A percentile compares a stretch with the other conserved stretches of the same genome.
Evolutionary conservation across 2,888 invertebrate genomes (phyloP).

Genomic region (Endomychus coccineus): DNA sequence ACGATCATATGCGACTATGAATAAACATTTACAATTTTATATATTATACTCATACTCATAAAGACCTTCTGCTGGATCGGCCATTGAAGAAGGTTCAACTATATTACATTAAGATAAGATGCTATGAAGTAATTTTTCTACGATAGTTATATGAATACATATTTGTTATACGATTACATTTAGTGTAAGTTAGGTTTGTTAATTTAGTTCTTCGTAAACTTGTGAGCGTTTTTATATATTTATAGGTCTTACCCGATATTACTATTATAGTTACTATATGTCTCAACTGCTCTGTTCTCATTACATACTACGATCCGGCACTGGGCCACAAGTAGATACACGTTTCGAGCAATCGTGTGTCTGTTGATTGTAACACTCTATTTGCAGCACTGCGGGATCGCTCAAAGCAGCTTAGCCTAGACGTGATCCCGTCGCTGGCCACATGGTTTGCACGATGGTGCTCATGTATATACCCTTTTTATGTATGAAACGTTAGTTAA

Average conservation of each 20-base stretch:
- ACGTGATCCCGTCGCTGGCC: constrained; percentile 6
- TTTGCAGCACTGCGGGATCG: constrained; percentile 26
- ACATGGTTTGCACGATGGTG: not conserved
- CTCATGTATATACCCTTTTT: not conserved
- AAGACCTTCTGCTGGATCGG: constrained; percentile 8
- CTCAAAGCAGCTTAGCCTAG: constrained; percentile 4
- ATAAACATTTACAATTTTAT: constrained; percentile 10
- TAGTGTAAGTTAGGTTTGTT: too few species aligned
- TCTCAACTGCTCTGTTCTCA: too few species aligned
- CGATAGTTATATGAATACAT: too few species aligned
- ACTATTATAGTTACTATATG: too few species aligned
- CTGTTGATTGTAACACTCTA: constrained; percentile 37
- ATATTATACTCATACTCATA: too few species aligned
- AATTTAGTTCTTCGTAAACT: too few species aligned
- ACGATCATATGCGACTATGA: constrained; percentile 3
- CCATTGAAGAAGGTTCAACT: too few species aligned
- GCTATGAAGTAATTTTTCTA: too few species aligned
- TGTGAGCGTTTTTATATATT: too few species aligned
- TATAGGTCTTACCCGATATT: too few species aligned
- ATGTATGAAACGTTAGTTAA: not conserved
- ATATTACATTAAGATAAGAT: too few species aligned
- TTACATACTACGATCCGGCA: constrained; percentile 35
- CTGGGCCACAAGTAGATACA: constrained; percentile 41
- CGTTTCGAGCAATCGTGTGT: constrained; percentile 46
- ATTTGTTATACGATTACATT: too few species aligned